These are phyloP conservation scores for Escarpia spicata DNA, from an alignment of 2,888 invertebrate species.

Conservation along the genomic window DNA sequence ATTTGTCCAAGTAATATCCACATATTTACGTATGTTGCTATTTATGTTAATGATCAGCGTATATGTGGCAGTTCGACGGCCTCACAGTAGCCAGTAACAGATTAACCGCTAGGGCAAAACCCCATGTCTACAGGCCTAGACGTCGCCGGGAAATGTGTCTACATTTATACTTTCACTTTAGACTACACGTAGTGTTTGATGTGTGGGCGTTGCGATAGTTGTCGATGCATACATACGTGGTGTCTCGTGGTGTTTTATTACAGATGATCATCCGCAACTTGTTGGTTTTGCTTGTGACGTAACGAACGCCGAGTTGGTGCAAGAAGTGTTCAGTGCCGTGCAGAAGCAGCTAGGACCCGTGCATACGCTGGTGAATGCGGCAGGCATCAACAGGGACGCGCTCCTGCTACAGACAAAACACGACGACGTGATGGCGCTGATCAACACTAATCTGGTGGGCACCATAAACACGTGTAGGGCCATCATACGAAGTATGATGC, in stretches of 20 bases:
- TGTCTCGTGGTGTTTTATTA: neutral
- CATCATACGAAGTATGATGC: slow-evolving; percentile 13
- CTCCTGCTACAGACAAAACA: neutral
- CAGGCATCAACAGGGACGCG: slow-evolving; percentile 22
- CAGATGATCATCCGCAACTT: neutral
- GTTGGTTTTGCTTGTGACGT: neutral
- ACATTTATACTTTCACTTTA: too few relatives aligned
- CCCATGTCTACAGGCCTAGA: too few relatives aligned
- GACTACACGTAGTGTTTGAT: too few relatives aligned
- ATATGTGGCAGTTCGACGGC: too few relatives aligned
- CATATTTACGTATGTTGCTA: too few relatives aligned
- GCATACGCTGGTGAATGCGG: neutral
- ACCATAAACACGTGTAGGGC: slow-evolving; percentile 17
- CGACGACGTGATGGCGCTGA: slow-evolving; percentile 18
- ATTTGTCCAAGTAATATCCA: too few relatives aligned
- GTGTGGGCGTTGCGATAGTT: neutral
- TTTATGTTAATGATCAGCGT: too few relatives aligned
- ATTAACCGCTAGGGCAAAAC: too few relatives aligned
- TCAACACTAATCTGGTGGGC: slow-evolving; percentile 21
- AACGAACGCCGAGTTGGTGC: neutral
- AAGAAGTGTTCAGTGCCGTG: neutral
- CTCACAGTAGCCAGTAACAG: too few relatives aligned
- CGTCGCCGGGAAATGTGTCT: too few relatives aligned
- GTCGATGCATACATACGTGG: neutral
- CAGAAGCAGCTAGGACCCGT: slow-evolving; percentile 16